Percentiles rank a stretch among this genome's conserved stretches.
These are phyloP conservation scores for Noctuana brunneofusca DNA, from an alignment of 2,888 invertebrate genomes.

Conservation along the genomic window DNA sequence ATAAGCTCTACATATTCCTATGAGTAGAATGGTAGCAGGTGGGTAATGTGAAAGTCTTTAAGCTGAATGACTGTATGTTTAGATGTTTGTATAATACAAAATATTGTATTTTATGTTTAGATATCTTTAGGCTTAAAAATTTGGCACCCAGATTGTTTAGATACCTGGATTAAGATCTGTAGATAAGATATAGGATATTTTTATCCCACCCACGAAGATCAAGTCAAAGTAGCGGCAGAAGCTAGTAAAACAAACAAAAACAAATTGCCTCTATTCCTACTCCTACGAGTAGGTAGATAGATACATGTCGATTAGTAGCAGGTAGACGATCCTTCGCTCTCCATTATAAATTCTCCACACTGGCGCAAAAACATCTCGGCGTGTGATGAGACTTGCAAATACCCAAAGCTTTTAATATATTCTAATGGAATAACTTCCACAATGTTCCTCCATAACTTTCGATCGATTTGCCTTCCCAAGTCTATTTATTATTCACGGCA, in stretches of 20 bases:
- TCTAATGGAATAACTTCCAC: slow-evolving; percentile 15
- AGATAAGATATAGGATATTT: too few relatives aligned
- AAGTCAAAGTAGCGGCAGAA: too few relatives aligned
- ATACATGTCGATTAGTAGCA: slow-evolving; percentile 39
- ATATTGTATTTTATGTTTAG: too few relatives aligned
- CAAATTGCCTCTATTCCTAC: background rate
- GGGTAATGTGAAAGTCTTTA: too few relatives aligned
- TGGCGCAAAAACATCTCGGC: slow-evolving; percentile 42
- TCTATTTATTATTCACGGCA: slow-evolving; percentile 21
- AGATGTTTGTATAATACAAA: too few relatives aligned
- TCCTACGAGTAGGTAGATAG: background rate
- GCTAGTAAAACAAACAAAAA: background rate
- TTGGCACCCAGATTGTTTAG: too few relatives aligned
- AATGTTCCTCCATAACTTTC: slow-evolving; percentile 5
- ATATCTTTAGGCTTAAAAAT: too few relatives aligned
- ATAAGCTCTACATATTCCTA: too few relatives aligned
- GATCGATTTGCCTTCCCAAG: slow-evolving; percentile 10
- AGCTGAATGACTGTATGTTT: too few relatives aligned
- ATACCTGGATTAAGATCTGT: too few relatives aligned
- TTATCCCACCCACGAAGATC: too few relatives aligned
- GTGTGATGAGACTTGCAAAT: slow-evolving; percentile 34
- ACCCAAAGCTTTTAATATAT: slow-evolving; percentile 21
- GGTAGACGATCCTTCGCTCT: slow-evolving; percentile 40
- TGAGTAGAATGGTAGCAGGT: too few relatives aligned
- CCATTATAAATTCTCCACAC: slow-evolving; percentile 49